Conservation (phyloP, 2,888 invertebrate species). For the Ectropis crepuscularia region DNA sequence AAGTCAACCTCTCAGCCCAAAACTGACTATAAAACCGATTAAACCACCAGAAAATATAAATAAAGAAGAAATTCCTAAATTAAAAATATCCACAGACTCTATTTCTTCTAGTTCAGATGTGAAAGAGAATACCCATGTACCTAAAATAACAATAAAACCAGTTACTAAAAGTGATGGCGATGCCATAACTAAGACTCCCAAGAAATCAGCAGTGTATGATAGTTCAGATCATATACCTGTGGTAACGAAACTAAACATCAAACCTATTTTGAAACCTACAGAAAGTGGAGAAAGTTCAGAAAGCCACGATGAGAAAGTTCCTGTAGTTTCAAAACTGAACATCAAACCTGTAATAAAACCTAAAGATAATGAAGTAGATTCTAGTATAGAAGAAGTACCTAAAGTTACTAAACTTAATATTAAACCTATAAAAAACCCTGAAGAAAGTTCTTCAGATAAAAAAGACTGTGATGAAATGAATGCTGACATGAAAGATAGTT, state of each 20-base stretch:
- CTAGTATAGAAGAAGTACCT: constrained; percentile 78
- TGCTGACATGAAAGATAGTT: constrained; percentile 68
- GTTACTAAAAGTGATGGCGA: constrained; percentile 65
- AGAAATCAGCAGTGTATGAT: constrained; percentile 58
- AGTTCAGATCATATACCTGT: constrained; percentile 70
- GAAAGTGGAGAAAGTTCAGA: constrained; percentile 64
- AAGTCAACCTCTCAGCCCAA: constrained; percentile 74
- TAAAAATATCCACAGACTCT: constrained; percentile 63
- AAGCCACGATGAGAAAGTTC: constrained; percentile 71
- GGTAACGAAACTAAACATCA: constrained; percentile 77
- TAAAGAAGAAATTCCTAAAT: constrained; percentile 62
- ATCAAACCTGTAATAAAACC: constrained; percentile 82
- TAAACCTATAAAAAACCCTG: constrained; percentile 82
- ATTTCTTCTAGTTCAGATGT: constrained; percentile 56
- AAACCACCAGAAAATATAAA: constrained; percentile 64
- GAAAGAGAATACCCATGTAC: constrained; percentile 77
- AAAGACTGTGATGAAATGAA: constrained; percentile 78
- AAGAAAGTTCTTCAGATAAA: constrained; percentile 69
- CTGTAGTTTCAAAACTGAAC: constrained; percentile 83
- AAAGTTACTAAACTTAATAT: constrained; percentile 82
- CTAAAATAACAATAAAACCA: constrained; percentile 86
- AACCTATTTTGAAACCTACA: constrained; percentile 76
- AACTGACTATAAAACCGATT: constrained; percentile 79
- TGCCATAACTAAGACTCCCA: constrained; percentile 53
- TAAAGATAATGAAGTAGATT: constrained; percentile 77